Evolutionary conservation across 2,113 vertebrate species (phyloP).

Genomic region (Raja brachyura): DNA sequence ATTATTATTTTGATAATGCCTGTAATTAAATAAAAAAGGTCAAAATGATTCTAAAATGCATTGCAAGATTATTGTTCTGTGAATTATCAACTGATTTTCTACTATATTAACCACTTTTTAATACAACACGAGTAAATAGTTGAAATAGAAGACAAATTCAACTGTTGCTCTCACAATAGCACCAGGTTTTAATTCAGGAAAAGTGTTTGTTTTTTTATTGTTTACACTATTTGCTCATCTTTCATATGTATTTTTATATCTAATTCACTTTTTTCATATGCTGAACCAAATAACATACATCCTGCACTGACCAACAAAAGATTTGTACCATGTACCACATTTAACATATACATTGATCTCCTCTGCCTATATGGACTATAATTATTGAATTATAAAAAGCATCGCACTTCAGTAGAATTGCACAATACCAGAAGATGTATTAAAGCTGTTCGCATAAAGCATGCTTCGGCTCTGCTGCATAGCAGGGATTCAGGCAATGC

Average conservation of each 20-base stretch:
- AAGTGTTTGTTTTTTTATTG: background rate
- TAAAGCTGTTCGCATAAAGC: slow-evolving; percentile 36
- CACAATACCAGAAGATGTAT: slow-evolving; percentile 14
- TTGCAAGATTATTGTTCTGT: background rate
- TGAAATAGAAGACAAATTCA: background rate
- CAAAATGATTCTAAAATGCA: background rate
- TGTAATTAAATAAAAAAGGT: background rate
- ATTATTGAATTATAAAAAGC: slow-evolving; percentile 26
- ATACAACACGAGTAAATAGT: background rate
- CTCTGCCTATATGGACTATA: slow-evolving; percentile 3
- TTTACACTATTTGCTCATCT: background rate
- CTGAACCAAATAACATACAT: background rate
- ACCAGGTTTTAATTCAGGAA: background rate
- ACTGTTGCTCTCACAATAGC: background rate
- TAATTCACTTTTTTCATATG: background rate
- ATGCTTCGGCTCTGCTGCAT: slow-evolving; percentile 22
- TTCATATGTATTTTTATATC: background rate
- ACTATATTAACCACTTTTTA: background rate
- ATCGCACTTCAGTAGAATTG: slow-evolving; percentile 12
- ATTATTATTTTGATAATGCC: background rate
- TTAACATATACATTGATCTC: slow-evolving; percentile 25
- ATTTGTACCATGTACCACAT: background rate
- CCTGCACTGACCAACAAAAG: background rate
- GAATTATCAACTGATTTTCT: background rate
- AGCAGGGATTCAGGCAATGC: slow-evolving; percentile 31